Base-by-base conservation (phyloP, 2,888 invertebrate species). In the Drosophila niveifrons region DNA sequence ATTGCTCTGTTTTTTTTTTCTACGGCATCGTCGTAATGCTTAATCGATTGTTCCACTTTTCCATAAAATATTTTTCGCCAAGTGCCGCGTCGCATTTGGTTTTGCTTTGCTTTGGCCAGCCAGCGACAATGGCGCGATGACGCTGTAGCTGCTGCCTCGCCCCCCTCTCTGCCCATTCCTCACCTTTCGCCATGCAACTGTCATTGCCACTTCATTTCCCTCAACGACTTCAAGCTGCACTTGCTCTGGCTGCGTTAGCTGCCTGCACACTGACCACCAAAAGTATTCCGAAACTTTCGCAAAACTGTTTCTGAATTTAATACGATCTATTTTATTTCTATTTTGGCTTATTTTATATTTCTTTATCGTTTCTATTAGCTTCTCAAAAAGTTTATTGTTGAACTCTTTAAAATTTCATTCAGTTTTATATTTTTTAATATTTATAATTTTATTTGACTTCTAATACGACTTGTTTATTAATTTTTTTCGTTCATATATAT, bases 11-110 rank as follows among this genome's bases (percentile, higher is more conserved):
- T 41, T 15, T 48, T 8, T 28, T 41, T 17, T 13, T n/a, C n/a
- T 39, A 2, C 10, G 31, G 75, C 72, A 78, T 78, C 68, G 69
- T 72, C 82, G 84, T 81, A 86, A 82, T 89, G 82, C 89, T 88
- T 85, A 83, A 88, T 89, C 77, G 82, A 86, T 71, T 90, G 90
- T 90, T 90, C 91, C 82, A 90, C 91, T 90, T 91, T 90, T 91
- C 86, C 91, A 90, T 87, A 80, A 91, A 90, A 79, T 90, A 90
- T 91, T 89, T 88, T 82, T 79, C 23, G 70, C 83, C 80, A 88
- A 89, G 84, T 82, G 81, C 88, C 85, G 41, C 85, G 41, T 68
- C 59, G 84, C 89, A 86, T 90, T 90, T 82, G 88, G 84, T 72
- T 73, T 74, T 57, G 44, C 55, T 50, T 55, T 55, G 48, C 55